Percentiles rank a stretch among this genome's conserved stretches.
These are phyloP conservation scores for Taurulus bubalis DNA, from an alignment of 2,113 vertebrate genomes.

Conservation along the genomic window DNA sequence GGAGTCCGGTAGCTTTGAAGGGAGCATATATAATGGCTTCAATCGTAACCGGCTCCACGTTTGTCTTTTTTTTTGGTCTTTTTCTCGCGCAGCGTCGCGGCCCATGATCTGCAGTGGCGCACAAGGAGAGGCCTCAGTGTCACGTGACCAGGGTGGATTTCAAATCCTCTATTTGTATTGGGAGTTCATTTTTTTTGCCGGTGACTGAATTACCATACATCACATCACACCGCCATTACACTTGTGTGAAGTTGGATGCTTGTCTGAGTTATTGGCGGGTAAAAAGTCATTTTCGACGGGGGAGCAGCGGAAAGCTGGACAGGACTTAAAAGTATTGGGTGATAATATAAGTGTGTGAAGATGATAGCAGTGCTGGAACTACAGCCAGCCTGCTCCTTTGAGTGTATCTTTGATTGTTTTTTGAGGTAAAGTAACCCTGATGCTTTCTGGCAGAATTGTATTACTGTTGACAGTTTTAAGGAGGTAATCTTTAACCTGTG, in stretches of 20 bases:
- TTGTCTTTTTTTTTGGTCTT: too few relatives aligned
- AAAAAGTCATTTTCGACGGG: background rate
- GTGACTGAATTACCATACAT: background rate
- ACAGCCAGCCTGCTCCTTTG: background rate
- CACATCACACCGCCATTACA: background rate
- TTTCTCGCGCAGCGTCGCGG: background rate
- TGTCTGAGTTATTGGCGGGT: background rate
- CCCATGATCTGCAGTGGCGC: background rate
- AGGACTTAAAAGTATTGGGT: conserved; percentile 10
- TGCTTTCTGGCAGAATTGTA: conserved; percentile 15
- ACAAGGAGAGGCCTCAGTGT: background rate
- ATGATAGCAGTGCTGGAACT: background rate
- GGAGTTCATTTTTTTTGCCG: background rate
- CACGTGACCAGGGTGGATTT: background rate
- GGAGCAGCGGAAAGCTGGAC: background rate
- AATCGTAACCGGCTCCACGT: background rate
- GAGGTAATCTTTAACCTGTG: conserved; percentile 42
- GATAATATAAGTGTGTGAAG: background rate
- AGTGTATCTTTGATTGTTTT: conserved; percentile 14
- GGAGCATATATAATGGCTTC: background rate
- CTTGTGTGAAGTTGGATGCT: background rate
- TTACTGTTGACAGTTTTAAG: conserved; percentile 26
- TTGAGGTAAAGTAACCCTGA: background rate
- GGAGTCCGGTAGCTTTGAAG: too few relatives aligned
- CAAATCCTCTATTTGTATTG: background rate